These are phyloP conservation scores for Caenorhabditis remanei DNA, from an alignment of 1,140 invertebrate species.

Conservation along the genomic window DNA sequence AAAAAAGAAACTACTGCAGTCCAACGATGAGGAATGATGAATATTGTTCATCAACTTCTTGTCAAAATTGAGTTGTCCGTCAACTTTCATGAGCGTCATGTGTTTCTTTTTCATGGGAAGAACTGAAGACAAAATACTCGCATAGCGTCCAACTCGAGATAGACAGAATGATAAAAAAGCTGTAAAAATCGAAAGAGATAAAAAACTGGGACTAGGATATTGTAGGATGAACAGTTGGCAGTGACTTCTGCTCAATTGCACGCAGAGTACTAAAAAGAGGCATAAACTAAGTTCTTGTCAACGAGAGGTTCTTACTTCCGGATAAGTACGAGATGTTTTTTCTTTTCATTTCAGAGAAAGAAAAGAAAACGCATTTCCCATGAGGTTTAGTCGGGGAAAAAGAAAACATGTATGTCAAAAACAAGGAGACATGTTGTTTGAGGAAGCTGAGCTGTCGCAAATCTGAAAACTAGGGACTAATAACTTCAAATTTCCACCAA, in stretches of 20 bases:
- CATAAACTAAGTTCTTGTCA: background rate
- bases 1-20: background rate
- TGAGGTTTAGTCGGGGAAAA: background rate
- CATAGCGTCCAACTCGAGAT: background rate
- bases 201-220: background rate
- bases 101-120: background rate
- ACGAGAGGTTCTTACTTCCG: background rate
- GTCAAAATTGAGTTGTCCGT: background rate
- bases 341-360: background rate
- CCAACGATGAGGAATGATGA: background rate
- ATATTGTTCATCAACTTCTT: slow-evolving; percentile 17
- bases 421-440: background rate
- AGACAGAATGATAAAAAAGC: background rate
- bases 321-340: slow-evolving; percentile 13
- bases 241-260: background rate
- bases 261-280: background rate
- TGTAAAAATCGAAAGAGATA: background rate
- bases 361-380: background rate
- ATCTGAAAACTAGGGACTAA: too few species aligned
- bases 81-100: slow-evolving; percentile 30
- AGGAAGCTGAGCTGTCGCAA: background rate
- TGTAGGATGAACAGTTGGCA: slow-evolving; percentile 35
- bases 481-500: too few species aligned
- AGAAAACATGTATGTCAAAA: slow-evolving; percentile 7
- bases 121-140: background rate